A percentile compares a stretch with the other conserved stretches of the same genome.
phyloP scores from a whole-genome alignment of 2,888 invertebrate genomes.

The Pollenia angustigena region DNA sequence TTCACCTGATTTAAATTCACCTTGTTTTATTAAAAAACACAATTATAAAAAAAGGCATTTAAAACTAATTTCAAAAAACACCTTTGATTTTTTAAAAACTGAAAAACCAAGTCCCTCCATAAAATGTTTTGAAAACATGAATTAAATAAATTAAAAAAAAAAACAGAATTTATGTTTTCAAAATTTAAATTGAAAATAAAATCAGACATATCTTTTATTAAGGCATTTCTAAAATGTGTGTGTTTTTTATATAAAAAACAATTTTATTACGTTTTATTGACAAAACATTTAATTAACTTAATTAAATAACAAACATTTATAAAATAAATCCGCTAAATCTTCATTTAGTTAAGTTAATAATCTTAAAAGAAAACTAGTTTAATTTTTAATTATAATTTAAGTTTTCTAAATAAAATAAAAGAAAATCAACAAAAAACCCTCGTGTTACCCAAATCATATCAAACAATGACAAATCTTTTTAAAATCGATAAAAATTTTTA shows the following conservation, averaged over 20 bases:
- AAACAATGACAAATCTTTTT: constrained; percentile 57
- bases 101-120: constrained; percentile 53
- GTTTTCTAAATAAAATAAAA: constrained; percentile 21
- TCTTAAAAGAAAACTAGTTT: constrained; percentile 26
- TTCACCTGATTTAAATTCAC: too few relatives aligned
- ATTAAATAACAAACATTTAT: not conserved
- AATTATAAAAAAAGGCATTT: not conserved
- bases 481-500: constrained; percentile 14
- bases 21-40: too few relatives aligned
- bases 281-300: constrained; percentile 10
- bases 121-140: constrained; percentile 28
- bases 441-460: constrained; percentile 60
- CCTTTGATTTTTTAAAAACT: too few relatives aligned
- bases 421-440: not conserved
- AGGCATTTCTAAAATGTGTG: constrained; percentile 20
- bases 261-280: not conserved
- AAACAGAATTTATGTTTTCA: not conserved
- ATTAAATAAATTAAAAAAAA: not conserved
- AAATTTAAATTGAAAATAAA: not conserved
- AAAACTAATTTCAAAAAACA: too few relatives aligned
- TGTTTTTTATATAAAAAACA: not conserved
- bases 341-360: not conserved
- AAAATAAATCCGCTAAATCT: not conserved
- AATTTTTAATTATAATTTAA: constrained; percentile 27
- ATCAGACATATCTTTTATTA: not conserved